Evolutionary conservation across 2,888 invertebrate genomes (phyloP).

Genomic region (Ochropleura plecta): DNA sequence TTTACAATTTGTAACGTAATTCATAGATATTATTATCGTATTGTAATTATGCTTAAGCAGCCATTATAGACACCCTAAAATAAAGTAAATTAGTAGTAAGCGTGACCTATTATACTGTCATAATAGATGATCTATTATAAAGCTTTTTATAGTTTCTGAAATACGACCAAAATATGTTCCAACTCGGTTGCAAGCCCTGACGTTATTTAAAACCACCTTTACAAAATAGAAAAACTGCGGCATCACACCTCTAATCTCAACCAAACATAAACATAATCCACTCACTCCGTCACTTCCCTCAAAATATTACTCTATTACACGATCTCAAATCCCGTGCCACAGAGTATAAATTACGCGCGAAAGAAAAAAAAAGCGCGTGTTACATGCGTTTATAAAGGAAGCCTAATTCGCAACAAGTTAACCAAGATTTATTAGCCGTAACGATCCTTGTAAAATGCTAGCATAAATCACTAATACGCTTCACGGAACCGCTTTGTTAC

Average conservation of each 20-base stretch:
- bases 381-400: conserved; percentile 71
- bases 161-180: neutral
- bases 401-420: conserved; percentile 85
- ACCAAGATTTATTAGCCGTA: conserved; percentile 85
- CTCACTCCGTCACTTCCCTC: conserved; percentile 39
- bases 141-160: neutral
- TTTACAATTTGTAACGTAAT: too few relatives aligned
- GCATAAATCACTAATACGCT: conserved; percentile 83
- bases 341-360: conserved; percentile 59
- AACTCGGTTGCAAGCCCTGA: too few relatives aligned
- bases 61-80: too few relatives aligned
- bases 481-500: conserved; percentile 69
- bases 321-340: conserved; percentile 50
- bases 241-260: neutral
- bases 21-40: too few relatives aligned
- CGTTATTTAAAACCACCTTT: neutral
- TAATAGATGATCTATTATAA: neutral
- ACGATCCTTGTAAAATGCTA: conserved; percentile 82
- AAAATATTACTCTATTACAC: conserved; percentile 57
- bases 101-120: neutral
- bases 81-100: too few relatives aligned
- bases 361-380: conserved; percentile 59
- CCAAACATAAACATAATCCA: conserved; percentile 28
- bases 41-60: too few relatives aligned
- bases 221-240: neutral